Conservation (phyloP, 1,140 invertebrate species). For the Phenacoccus solenopsis region DNA sequence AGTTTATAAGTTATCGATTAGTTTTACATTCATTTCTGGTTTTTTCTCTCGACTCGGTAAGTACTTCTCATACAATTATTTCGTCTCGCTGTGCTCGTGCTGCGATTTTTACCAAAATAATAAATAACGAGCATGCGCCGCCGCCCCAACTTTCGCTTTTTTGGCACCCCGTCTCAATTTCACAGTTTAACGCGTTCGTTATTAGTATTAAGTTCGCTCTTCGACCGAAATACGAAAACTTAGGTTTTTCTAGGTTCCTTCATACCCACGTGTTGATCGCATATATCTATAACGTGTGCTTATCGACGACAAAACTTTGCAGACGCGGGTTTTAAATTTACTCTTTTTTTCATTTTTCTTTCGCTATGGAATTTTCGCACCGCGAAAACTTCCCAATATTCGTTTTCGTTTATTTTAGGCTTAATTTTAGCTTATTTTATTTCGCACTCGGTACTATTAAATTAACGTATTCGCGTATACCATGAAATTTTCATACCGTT, state of each 20-base stretch:
- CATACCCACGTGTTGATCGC: neutral
- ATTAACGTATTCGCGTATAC: no score
- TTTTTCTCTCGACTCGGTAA: constrained; percentile 8
- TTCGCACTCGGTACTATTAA: no score
- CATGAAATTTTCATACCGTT: no score
- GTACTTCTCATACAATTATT: constrained; percentile 9
- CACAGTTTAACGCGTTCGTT: neutral
- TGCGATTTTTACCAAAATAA: constrained; percentile 8
- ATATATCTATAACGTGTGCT: no score
- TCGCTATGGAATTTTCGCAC: no score
- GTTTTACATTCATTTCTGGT: constrained; percentile 15
- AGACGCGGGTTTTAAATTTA: neutral
- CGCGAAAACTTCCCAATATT: no score
- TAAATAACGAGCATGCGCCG: constrained; percentile 9
- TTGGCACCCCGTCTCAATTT: neutral
- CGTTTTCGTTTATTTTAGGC: no score
- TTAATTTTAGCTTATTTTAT: no score
- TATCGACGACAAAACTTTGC: neutral
- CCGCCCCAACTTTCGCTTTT: neutral
- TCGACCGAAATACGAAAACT: neutral
- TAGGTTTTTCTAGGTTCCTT: neutral
- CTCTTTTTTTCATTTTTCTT: no score
- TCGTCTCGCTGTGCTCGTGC: neutral
- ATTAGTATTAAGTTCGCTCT: neutral
- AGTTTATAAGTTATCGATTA: constrained; percentile 18